These are phyloP conservation scores for Ancistrus triradiatus DNA, from an alignment of 2,113 vertebrate species.

Conservation along the genomic window DNA sequence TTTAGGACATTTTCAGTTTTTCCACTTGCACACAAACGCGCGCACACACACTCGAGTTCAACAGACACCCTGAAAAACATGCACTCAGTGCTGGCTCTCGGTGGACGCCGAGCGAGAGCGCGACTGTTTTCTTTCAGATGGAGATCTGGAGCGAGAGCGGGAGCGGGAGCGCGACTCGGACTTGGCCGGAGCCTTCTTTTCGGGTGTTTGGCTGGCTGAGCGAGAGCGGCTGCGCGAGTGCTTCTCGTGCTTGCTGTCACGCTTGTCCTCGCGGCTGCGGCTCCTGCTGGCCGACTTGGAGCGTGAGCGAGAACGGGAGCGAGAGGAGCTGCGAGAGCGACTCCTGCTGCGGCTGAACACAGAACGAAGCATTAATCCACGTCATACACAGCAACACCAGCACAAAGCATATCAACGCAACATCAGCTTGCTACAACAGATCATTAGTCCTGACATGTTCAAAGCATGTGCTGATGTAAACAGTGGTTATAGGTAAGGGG, in stretches of 20 bases:
- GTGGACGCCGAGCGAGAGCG: conserved; percentile 60
- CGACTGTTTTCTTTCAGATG: conserved; percentile 51
- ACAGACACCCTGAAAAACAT: too few relatives aligned
- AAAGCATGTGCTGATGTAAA: too few relatives aligned
- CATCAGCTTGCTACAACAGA: too few relatives aligned
- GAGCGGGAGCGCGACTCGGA: conserved; percentile 45
- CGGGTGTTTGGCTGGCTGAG: conserved; percentile 67
- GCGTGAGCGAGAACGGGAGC: conserved; percentile 60
- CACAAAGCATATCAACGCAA: too few relatives aligned
- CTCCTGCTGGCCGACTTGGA: conserved; percentile 51
- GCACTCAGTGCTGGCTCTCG: conserved; percentile 66
- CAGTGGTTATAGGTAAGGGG: too few relatives aligned
- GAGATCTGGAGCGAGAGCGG: conserved; percentile 57
- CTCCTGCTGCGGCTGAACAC: conserved; percentile 61
- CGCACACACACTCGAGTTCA: background rate
- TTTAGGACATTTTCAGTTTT: too few relatives aligned
- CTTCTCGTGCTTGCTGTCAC: conserved; percentile 42
- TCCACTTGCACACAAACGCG: background rate
- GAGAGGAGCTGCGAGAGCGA: conserved; percentile 69
- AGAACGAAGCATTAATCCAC: background rate
- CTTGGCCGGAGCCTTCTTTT: conserved; percentile 58
- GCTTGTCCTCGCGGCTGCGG: conserved; percentile 55
- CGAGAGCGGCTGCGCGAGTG: conserved; percentile 66
- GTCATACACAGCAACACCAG: too few relatives aligned
- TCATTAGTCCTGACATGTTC: too few relatives aligned